These are phyloP conservation scores for Ericerus pela DNA, from an alignment of 1,140 invertebrate species.

Conservation along the genomic window DNA sequence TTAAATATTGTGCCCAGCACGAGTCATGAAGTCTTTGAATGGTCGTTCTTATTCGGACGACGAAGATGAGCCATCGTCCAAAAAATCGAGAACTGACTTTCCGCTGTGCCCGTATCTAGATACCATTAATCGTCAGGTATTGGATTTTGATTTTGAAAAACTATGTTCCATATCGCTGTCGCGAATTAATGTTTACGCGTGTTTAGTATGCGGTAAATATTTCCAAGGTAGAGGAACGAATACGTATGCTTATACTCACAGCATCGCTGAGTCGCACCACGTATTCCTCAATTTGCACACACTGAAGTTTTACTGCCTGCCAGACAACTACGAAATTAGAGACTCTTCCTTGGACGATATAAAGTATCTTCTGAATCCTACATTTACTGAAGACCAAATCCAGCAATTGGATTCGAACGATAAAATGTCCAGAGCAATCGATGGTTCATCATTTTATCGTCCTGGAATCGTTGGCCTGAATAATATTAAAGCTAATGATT, in stretches of 20 bases:
- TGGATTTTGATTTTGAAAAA: slow-evolving; percentile 99
- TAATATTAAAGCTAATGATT: slow-evolving; percentile 99
- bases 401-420: slow-evolving; percentile 59
- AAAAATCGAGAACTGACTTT: slow-evolving; percentile 24
- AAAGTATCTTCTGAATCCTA: slow-evolving; percentile 97
- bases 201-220: slow-evolving; percentile 98
- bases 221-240: slow-evolving; percentile 93
- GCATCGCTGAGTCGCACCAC: slow-evolving; percentile 91
- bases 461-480: slow-evolving; percentile 95
- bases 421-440: slow-evolving; percentile 86
- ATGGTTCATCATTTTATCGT: slow-evolving; percentile 90
- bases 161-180: slow-evolving; percentile 95
- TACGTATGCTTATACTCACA: slow-evolving; percentile 98
- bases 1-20: too few species aligned
- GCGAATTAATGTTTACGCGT: slow-evolving; percentile 99
- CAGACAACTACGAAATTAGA: slow-evolving; percentile 98
- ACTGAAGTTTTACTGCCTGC: slow-evolving; percentile 95
- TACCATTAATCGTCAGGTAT: slow-evolving; percentile 86
- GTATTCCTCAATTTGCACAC: slow-evolving; percentile 96
- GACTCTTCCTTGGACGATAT: slow-evolving; percentile 98
- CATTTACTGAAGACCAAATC: slow-evolving; percentile 75
- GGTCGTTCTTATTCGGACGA: too few species aligned
- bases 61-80: slow-evolving; percentile 14
- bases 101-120: slow-evolving; percentile 82
- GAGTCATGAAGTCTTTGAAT: too few species aligned